A percentile compares a stretch with the other conserved stretches of the same genome.
phyloP scores from a whole-genome alignment of 2,113 vertebrate genomes.

The Rhinopomastus cyanomelas region DNA sequence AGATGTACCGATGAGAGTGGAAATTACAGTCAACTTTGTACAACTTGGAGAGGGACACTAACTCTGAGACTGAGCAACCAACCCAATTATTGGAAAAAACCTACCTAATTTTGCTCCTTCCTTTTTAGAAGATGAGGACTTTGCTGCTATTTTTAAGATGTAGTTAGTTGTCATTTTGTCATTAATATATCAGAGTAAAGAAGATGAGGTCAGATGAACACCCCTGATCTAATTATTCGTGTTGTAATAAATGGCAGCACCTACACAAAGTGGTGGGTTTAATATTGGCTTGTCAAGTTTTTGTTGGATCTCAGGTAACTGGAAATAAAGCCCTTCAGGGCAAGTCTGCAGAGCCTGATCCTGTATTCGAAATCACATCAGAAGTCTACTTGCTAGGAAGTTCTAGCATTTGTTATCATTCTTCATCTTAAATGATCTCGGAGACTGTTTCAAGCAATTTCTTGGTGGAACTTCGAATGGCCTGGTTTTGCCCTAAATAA shows the following conservation, averaged over 20 bases:
- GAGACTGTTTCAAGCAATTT: not conserved
- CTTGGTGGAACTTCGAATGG: not conserved
- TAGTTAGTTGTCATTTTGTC: not conserved
- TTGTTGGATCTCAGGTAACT: not conserved
- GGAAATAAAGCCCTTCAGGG: not conserved
- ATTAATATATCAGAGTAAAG: not conserved
- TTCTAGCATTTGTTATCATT: not conserved
- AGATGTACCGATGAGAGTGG: not conserved
- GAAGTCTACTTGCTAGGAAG: not conserved
- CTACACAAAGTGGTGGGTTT: not conserved
- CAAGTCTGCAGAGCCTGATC: not conserved
- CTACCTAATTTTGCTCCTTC: not conserved
- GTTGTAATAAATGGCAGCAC: not conserved
- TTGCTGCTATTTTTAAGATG: not conserved
- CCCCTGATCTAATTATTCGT: not conserved
- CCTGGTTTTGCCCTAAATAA: not conserved
- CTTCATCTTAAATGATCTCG: not conserved
- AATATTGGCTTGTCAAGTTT: not conserved
- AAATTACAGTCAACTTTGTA: not conserved
- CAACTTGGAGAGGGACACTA: accelerated
- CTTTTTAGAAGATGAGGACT: not conserved
- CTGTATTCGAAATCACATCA: not conserved
- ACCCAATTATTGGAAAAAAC: not conserved
- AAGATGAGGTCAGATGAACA: not conserved
- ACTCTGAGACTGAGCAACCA: not conserved